phyloP scores from a whole-genome alignment of 2,797 vertebrate genomes.

The Nyctibius grandis region DNA sequence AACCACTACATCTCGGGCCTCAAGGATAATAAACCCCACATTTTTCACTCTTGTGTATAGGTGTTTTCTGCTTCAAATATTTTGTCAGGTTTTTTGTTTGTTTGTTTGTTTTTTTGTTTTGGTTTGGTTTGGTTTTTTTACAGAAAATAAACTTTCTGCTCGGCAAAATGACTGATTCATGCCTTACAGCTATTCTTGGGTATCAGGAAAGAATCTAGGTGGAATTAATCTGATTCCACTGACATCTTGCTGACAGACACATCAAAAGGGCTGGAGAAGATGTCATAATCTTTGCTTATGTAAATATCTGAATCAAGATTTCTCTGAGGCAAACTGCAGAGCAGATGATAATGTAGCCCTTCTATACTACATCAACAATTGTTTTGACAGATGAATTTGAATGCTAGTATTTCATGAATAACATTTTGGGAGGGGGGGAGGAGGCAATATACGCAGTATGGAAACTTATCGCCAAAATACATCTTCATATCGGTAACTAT shows the following conservation, averaged over 20 bases:
- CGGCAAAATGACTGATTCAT: slow-evolving; percentile 29
- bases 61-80: slow-evolving; percentile 35
- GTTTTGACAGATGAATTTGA: slow-evolving; percentile 60
- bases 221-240: slow-evolving; percentile 61
- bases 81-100: too few species aligned
- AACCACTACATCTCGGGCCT: neutral
- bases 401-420: slow-evolving; percentile 55
- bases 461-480: slow-evolving; percentile 13
- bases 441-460: neutral
- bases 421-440: neutral
- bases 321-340: slow-evolving; percentile 60
- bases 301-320: slow-evolving; percentile 64
- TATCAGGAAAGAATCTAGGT: slow-evolving; percentile 54
- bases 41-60: neutral
- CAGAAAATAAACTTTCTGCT: slow-evolving; percentile 27
- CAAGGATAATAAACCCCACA: neutral
- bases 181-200: slow-evolving; percentile 38
- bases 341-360: slow-evolving; percentile 52
- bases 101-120: too few species aligned
- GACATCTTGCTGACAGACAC: slow-evolving; percentile 60
- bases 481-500: neutral
- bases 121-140: neutral
- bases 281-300: slow-evolving; percentile 71
- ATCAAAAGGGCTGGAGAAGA: slow-evolving; percentile 52
- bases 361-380: slow-evolving; percentile 25